Percentiles rank a stretch among this genome's conserved stretches.
These are phyloP conservation scores for Zelleria hepariella DNA, from an alignment of 2,888 invertebrate species.

Conservation along the genomic window DNA sequence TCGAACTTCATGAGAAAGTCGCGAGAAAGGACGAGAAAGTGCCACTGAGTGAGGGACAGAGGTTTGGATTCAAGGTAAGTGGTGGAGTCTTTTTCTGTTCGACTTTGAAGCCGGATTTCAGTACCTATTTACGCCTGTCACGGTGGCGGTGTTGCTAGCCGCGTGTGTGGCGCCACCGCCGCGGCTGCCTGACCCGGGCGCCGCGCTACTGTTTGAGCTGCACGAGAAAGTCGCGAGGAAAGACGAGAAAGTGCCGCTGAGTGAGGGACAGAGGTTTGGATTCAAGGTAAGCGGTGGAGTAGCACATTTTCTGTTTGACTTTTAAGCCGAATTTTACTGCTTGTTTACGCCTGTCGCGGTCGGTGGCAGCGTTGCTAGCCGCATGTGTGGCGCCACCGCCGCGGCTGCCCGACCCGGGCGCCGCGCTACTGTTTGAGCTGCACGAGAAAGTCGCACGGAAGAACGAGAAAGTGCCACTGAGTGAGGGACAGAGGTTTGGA, in stretches of 20 bases:
- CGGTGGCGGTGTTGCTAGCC: slow-evolving; percentile 70
- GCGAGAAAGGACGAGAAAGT: slow-evolving; percentile 49
- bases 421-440: slow-evolving; percentile 70
- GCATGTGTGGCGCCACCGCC: slow-evolving; percentile 71
- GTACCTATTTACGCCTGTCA: slow-evolving; percentile 77
- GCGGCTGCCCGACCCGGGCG: slow-evolving; percentile 72
- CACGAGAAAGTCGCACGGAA: slow-evolving; percentile 51
- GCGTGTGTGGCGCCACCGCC: slow-evolving; percentile 72
- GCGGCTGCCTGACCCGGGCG: slow-evolving; percentile 72
- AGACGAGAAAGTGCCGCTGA: slow-evolving; percentile 39
- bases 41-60: slow-evolving; percentile 42
- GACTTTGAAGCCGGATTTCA: too few species aligned
- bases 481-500: slow-evolving; percentile 56
- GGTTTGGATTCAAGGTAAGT: slow-evolving; percentile 58
- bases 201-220: slow-evolving; percentile 70
- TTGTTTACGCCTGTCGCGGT: slow-evolving; percentile 77
- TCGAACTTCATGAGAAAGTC: slow-evolving; percentile 66
- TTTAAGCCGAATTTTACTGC: too few species aligned
- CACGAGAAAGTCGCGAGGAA: slow-evolving; percentile 51
- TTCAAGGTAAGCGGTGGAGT: slow-evolving; percentile 40
- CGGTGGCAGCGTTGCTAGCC: slow-evolving; percentile 70
- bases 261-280: slow-evolving; percentile 56
- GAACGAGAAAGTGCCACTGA: slow-evolving; percentile 39
- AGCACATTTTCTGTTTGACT: too few species aligned
- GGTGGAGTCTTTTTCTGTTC: too few species aligned